Evolutionary conservation across 2,888 invertebrate genomes (phyloP).

Genomic region (Blomia tropicalis): DNA sequence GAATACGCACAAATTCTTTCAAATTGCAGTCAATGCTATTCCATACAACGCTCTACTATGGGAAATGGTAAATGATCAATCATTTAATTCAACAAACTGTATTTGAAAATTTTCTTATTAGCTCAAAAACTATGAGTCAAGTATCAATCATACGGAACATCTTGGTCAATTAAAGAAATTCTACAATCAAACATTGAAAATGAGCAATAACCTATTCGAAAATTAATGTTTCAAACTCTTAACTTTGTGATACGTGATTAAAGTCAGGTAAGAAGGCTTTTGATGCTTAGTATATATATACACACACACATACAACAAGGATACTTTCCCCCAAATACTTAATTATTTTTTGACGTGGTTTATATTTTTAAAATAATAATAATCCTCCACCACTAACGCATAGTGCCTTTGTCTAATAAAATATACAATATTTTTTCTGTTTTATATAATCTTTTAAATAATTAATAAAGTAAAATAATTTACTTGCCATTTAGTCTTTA

Average conservation of each 20-base stretch:
- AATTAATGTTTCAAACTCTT: background rate
- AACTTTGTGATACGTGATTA: background rate
- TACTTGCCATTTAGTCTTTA: no score
- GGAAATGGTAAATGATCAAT: constrained; percentile 19
- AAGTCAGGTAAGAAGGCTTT: constrained; percentile 7
- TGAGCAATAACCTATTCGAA: background rate
- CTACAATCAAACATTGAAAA: constrained; percentile 11
- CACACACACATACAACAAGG: background rate
- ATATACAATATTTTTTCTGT: background rate
- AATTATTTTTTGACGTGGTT: no score
- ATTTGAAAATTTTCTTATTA: background rate
- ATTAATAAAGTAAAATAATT: background rate
- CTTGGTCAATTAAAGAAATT: constrained; percentile 3
- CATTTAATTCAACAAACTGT: background rate
- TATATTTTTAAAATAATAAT: no score
- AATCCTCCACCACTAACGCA: no score
- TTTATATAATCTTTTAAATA: background rate
- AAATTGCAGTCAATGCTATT: constrained; percentile 18
- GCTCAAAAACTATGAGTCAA: constrained; percentile 22
- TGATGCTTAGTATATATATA: background rate
- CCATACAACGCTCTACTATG: constrained; percentile 22
- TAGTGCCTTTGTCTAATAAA: background rate
- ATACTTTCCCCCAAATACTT: no score
- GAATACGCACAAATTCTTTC: constrained; percentile 22
- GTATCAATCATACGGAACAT: constrained; percentile 18